A percentile compares a stretch with the other conserved stretches of the same genome.
Conservation (phyloP, 2,888 invertebrate species). For the Augiades crinisus region DNA sequence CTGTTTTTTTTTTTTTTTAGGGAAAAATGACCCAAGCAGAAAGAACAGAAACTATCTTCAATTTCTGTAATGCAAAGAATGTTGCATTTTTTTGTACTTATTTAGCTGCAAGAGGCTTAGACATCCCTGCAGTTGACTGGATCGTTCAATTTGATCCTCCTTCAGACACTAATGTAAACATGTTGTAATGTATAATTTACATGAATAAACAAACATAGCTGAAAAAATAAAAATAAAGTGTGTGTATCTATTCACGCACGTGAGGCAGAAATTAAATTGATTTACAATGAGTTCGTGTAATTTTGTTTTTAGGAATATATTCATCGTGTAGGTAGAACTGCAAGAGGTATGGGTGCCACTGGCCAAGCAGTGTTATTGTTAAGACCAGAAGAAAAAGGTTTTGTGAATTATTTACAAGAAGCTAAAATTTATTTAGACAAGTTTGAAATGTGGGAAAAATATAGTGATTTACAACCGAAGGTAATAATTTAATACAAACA, state of each 20-base stretch:
- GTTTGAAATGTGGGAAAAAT: constrained; percentile 77
- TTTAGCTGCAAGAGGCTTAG: constrained; percentile 97
- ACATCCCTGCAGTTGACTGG: constrained; percentile 99
- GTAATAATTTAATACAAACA: constrained; percentile 36
- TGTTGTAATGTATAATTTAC: background rate
- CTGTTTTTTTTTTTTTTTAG: constrained; percentile 83
- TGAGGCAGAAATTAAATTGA: too few species aligned
- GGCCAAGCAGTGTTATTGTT: constrained; percentile 96
- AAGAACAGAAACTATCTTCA: constrained; percentile 95
- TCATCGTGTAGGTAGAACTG: constrained; percentile 98
- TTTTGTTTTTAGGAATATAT: constrained; percentile 92
- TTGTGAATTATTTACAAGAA: constrained; percentile 93
- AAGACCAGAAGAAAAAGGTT: constrained; percentile 96
- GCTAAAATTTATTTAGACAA: constrained; percentile 97
- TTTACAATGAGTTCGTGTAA: too few species aligned
- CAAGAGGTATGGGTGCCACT: constrained; percentile 93
- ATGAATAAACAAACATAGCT: background rate
- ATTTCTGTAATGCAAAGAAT: constrained; percentile 95
- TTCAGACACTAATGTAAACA: constrained; percentile 94
- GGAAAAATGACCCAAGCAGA: constrained; percentile 99
- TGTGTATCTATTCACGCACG: too few species aligned
- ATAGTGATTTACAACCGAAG: constrained; percentile 63
- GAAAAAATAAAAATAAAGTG: too few species aligned
- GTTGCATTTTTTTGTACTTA: constrained; percentile 98
- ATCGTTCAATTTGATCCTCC: constrained; percentile 99